phyloP scores from a whole-genome alignment of 2,888 invertebrate genomes.

The Notodonta ziczac region DNA sequence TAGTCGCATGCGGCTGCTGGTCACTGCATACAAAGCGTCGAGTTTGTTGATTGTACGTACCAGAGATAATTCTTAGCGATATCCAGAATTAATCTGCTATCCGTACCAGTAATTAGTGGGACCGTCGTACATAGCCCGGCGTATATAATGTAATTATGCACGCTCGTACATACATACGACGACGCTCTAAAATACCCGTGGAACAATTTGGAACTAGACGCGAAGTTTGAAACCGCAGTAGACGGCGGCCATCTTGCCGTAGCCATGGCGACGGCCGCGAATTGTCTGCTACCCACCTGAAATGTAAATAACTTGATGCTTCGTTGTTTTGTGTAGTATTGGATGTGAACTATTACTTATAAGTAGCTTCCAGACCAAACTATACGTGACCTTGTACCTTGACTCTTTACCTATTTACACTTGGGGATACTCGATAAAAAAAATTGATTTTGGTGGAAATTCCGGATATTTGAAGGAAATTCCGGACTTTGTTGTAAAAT shows the following conservation, averaged over 20 bases:
- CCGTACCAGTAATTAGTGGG: conserved; percentile 78
- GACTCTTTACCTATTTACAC: too few relatives aligned
- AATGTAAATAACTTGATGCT: conserved; percentile 72
- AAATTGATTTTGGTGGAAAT: too few relatives aligned
- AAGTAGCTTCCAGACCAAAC: too few relatives aligned
- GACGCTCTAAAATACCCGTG: conserved; percentile 72
- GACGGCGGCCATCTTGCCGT: conserved; percentile 81
- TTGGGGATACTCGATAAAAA: too few relatives aligned
- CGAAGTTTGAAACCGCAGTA: conserved; percentile 81
- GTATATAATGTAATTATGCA: conserved; percentile 82
- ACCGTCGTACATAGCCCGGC: conserved; percentile 71
- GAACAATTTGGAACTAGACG: conserved; percentile 83
- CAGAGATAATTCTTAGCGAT: too few relatives aligned
- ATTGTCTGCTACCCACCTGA: conserved; percentile 77
- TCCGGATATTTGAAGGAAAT: too few relatives aligned
- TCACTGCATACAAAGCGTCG: too few relatives aligned
- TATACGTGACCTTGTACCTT: too few relatives aligned
- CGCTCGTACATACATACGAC: conserved; percentile 68
- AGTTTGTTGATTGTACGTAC: too few relatives aligned
- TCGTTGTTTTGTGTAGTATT: conserved; percentile 30
- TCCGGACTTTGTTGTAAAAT: too few relatives aligned
- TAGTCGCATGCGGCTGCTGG: too few relatives aligned
- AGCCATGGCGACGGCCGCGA: conserved; percentile 71
- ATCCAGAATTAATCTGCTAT: conserved; percentile 54
- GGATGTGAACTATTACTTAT: background rate